Evolutionary conservation across 2,888 invertebrate genomes (phyloP), one percentile per base, ranked within the genome.

Genomic region (Acanthosepion esculentum): DNA sequence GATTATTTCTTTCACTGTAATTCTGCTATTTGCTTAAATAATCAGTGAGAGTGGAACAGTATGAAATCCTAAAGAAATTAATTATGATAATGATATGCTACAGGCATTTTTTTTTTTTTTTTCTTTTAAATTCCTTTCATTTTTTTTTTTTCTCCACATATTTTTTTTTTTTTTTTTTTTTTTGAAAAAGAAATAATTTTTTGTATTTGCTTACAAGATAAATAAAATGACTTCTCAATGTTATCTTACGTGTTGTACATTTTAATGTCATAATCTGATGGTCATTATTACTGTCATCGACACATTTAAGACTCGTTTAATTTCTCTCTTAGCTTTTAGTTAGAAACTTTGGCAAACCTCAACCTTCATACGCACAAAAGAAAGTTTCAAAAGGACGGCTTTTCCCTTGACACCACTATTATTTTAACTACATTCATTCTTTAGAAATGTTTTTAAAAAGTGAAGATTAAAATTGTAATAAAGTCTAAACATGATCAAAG

Each of bases 191-290:
- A 48, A 93, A 94, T 55, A 55, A 55, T 94, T 94, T 94, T 94
- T 94, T 94, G 94, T 94, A 94, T 94, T 94, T 94, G 94, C 94
- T 94, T 94, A 55, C 50, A 33, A 94, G 94, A 94, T 64, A 94
- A 94, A 94, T 64, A 94, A 94, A 94, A 93, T 18, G 50, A 93
- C 93, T 93, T 93, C 48, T 93, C 33, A 93, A 93, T 93, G 93
- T 93, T 93, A 93, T 50, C 48, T 29, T 18, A 15, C 41, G 93
- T 93, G 93, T 93, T 93, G 78, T 78, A 78, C 78, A 33, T 78
- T 78, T 78, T 78, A 18, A 78, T 78, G 33, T 78, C 15, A 78
- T 5, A 10, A 33, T 78, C 78, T 33, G 15, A n/a, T 78, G 78
- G 10, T n/a, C 78, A 78, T 78, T 33, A 78, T n/a, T 33, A n/a